Evolutionary conservation across 1,140 invertebrate genomes (phyloP), one percentile per base, ranked within the genome.

Genomic region (Berghia stephanieae): DNA sequence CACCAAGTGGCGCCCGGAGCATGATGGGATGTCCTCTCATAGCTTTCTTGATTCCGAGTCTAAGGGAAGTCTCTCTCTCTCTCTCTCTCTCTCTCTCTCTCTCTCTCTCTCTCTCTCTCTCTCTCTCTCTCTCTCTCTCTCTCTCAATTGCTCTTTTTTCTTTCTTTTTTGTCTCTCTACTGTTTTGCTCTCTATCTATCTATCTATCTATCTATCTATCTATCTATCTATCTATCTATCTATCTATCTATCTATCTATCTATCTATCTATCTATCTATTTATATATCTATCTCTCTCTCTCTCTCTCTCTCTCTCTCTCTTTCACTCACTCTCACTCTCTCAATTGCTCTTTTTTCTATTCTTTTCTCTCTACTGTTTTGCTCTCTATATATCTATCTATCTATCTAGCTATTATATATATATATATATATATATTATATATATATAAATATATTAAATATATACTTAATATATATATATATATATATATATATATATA

Each of bases 251-350:
- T 63, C 57, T 63, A 2, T 63, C 57, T 63, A 4, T 63, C 6
- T 34, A 2, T 63, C 24, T 27, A 6, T 63, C 10, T 63, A 3
- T 3, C 10, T 63, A 27, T 63, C 57, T 18, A 34, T 27, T 31
- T 5, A 34, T 36, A 27, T n/a, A 8, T 36, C 38, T 34, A 34
- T 36, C 24, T 63, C 57, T 63, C 57, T 6, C 21, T 27, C n/a
- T 63, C 3, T 31, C 24, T 63, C 57, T 27, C 70, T 73, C n/a
- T 55, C 43, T n/a, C 34, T 49, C 69, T n/a, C n/a, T n/a, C n/a
- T n/a, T n/a, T n/a, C n/a, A n/a, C n/a, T n/a, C n/a, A n/a, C 4
- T 44, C 43, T 27, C 24, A 16, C 24, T n/a, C 24, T 44, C 46
- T 43, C 27, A 24, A n/a, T 71, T 34, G 16, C 36, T 18, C 38